Conservation (phyloP, 1,140 invertebrate species). For the Fopius arisanus region DNA sequence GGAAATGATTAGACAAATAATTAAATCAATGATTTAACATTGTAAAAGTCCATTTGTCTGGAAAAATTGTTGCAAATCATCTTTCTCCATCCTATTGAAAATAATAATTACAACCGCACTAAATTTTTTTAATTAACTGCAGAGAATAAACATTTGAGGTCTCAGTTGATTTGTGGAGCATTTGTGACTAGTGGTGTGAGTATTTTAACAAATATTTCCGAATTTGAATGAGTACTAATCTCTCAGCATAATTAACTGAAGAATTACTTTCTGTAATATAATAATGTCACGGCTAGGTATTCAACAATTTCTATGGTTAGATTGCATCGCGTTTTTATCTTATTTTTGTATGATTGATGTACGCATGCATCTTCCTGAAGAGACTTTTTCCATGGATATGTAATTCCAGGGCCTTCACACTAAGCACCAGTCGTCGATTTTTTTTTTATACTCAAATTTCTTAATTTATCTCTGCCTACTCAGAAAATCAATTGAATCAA, state of each 20-base stretch:
- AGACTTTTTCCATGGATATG: not conserved
- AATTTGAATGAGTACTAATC: not conserved
- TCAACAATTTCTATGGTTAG: slow-evolving; percentile 8
- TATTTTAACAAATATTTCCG: not conserved
- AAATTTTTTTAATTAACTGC: too few relatives aligned
- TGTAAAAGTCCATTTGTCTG: too few relatives aligned
- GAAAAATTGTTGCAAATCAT: too few relatives aligned
- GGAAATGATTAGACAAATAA: not conserved
- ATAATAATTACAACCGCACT: too few relatives aligned
- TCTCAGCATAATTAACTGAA: not conserved
- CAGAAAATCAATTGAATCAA: not conserved
- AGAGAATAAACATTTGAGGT: too few relatives aligned
- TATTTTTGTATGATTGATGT: slow-evolving; percentile 4
- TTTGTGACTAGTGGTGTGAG: not conserved
- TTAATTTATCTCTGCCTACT: not conserved
- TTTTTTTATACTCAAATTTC: not conserved
- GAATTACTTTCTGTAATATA: slow-evolving; percentile 10
- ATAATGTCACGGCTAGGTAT: slow-evolving; percentile 15
- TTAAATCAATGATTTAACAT: not conserved
- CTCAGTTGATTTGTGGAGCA: not conserved
- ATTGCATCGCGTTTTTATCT: slow-evolving; percentile 18
- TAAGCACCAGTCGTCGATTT: not conserved
- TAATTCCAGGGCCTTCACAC: slow-evolving; percentile 10
- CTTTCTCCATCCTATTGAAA: too few relatives aligned
- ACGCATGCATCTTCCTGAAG: slow-evolving; percentile 3